phyloP scores from a whole-genome alignment of 2,797 vertebrate genomes.

The Toxotes lorentzi region DNA sequence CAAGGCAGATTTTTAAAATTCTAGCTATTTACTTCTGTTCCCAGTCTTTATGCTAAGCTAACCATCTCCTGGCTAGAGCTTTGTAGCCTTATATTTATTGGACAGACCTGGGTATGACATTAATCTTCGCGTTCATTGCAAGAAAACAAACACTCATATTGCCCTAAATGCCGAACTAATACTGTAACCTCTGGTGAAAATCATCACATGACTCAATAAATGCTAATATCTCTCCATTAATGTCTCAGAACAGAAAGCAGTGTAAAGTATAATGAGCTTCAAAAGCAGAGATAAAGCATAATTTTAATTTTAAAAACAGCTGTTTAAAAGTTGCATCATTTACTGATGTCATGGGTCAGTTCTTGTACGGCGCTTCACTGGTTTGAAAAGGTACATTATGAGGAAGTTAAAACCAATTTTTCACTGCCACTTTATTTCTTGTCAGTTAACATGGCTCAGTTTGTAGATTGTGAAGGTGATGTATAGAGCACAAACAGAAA shows the following conservation, averaged over 20 bases:
- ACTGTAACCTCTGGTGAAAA: neutral
- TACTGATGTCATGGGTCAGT: neutral
- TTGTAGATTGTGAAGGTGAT: constrained; percentile 2
- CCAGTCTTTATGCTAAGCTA: neutral
- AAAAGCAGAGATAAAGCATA: neutral
- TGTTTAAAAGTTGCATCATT: neutral
- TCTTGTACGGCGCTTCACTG: constrained; percentile 6
- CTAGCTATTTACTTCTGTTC: neutral
- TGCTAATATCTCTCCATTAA: neutral
- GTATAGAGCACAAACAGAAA: constrained; percentile 11
- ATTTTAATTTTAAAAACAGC: neutral
- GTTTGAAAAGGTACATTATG: constrained; percentile 3
- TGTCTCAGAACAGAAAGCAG: neutral
- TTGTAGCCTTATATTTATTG: neutral
- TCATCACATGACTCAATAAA: neutral
- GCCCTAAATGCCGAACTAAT: neutral
- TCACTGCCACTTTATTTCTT: neutral
- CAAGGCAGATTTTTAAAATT: neutral
- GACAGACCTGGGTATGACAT: neutral
- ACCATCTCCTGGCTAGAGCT: neutral
- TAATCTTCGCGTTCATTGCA: neutral
- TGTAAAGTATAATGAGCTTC: neutral
- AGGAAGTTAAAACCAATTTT: neutral
- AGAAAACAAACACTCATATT: neutral
- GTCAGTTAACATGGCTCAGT: neutral